Percentiles rank a stretch among this genome's conserved stretches.
These are phyloP conservation scores for Nothocercus julius DNA, from an alignment of 2,113 vertebrate species.

Conservation along the genomic window DNA sequence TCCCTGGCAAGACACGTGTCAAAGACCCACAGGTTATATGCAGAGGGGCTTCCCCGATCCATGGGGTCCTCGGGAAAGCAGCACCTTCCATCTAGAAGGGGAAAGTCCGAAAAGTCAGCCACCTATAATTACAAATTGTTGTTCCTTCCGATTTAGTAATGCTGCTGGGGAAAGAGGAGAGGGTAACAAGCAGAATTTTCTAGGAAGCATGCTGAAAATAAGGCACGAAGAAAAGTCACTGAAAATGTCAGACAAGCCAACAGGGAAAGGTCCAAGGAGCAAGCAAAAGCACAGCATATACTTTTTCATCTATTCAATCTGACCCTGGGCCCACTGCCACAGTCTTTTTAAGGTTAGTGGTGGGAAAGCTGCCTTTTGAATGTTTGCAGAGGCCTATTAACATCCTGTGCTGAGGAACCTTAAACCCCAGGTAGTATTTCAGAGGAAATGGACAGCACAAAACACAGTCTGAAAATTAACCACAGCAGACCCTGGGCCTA, in stretches of 20 bases:
- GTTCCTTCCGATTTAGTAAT: conserved; percentile 3
- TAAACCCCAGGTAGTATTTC: conserved; percentile 86
- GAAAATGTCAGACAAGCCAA: conserved; percentile 76
- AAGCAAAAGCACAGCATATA: conserved; percentile 66
- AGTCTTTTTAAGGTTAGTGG: conserved; percentile 80
- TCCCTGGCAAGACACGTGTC: not conserved
- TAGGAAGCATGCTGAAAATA: conserved; percentile 73
- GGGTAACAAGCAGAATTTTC: conserved; percentile 71
- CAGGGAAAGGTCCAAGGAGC: conserved; percentile 76
- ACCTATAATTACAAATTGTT: conserved; percentile 8
- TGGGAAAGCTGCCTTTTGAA: conserved; percentile 73
- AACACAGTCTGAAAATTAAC: conserved; percentile 85
- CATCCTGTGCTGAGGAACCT: conserved; percentile 80
- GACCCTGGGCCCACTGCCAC: conserved; percentile 76
- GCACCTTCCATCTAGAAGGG: not conserved
- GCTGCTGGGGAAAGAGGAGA: not conserved
- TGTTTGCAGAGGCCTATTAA: conserved; percentile 81
- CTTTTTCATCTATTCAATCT: conserved; percentile 77
- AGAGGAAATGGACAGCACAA: conserved; percentile 82
- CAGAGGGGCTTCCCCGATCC: not conserved
- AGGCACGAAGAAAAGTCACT: conserved; percentile 74
- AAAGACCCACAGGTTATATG: not conserved
- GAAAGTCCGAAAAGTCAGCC: not conserved
- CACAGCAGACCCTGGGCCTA: conserved; percentile 79
- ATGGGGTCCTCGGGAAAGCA: not conserved